Percentiles rank a stretch among this genome's conserved stretches.
Conservation (phyloP, 2,888 invertebrate genomes). For the Eupeodes luniger region DNA sequence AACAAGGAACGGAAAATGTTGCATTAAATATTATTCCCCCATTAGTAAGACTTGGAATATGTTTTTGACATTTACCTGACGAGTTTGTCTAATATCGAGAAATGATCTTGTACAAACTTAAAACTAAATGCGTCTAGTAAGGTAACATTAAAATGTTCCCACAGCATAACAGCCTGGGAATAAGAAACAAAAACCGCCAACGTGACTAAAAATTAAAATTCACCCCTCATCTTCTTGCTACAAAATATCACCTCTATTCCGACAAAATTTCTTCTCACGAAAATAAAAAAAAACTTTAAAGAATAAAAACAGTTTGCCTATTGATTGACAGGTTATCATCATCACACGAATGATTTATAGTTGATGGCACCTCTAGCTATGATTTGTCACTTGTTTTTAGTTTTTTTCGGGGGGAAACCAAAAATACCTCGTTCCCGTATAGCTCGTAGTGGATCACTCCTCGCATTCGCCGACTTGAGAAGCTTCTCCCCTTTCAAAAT, state of each 20-base stretch:
- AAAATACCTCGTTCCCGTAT: conserved; percentile 39
- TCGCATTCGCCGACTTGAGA: not conserved
- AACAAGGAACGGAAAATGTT: too few relatives aligned
- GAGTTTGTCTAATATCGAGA: too few relatives aligned
- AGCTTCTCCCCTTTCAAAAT: not conserved
- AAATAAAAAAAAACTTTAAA: not conserved
- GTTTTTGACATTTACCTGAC: too few relatives aligned
- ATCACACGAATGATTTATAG: conserved; percentile 52
- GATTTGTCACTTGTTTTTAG: conserved; percentile 65
- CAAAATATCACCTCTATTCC: not conserved
- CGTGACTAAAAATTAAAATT: not conserved
- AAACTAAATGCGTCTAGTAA: too few relatives aligned
- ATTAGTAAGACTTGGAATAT: too few relatives aligned
- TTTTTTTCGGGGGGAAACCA: conserved; percentile 32
- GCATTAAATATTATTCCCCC: too few relatives aligned
- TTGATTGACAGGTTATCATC: conserved; percentile 61
- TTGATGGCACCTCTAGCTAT: conserved; percentile 18
- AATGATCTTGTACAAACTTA: too few relatives aligned
- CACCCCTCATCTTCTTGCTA: not conserved
- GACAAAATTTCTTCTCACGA: not conserved
- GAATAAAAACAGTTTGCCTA: not conserved
- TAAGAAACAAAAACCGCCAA: not conserved
- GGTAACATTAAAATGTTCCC: not conserved
- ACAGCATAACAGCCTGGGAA: not conserved
- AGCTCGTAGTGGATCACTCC: conserved; percentile 32